Evolutionary conservation across 1,140 invertebrate species (phyloP), one percentile per base, ranked within the genome.

Genomic region (Brachionus rubens): DNA sequence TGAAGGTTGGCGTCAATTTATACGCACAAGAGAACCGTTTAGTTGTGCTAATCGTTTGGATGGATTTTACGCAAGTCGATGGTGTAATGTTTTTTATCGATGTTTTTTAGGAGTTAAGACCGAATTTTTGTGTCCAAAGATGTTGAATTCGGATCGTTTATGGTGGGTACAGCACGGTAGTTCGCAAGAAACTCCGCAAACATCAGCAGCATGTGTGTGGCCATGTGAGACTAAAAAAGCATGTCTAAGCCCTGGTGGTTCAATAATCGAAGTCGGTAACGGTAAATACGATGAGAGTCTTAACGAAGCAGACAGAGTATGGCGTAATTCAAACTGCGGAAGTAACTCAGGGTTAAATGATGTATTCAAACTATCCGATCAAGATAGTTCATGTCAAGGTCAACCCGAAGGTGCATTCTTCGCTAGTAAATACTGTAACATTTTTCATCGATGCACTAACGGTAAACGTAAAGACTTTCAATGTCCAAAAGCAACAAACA

Each of bases 11-110:
- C 59, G 50, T 0, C 16, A 47, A 16, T 76, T 65, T 50, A 65
- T 76, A 16, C 54, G 54, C 1, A 16, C 41, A 10, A 40, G 59
- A 0, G 75, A 76, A 24, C 19, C 26, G 16, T 76, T 76, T 30
- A 47, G n/a, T 43, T 76, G 75, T 40, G n/a, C 14, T n/a, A 36
- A 36, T 6, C 30, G 40, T 1, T 40, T 40, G 48, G 48, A 76
- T 28, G 75, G 75, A 0, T 76, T 76, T 12, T 76, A 76, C 26
- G 75, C 54, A 1, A 76, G 75, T 16, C 36, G 75, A 16, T 76
- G 75, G 75, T 76, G 75, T 19, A 76, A 76, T 30, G 75, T 76
- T 5, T 76, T 76, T 30, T 76, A 76, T 40, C 26, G 75, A 33
- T 76, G 75, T 40, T 62, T 47, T 52, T 30, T 33, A 30, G 75